Evolutionary conservation across 2,797 vertebrate species (phyloP), one percentile per base, ranked within the genome.

Genomic region (Malacoraja senta): DNA sequence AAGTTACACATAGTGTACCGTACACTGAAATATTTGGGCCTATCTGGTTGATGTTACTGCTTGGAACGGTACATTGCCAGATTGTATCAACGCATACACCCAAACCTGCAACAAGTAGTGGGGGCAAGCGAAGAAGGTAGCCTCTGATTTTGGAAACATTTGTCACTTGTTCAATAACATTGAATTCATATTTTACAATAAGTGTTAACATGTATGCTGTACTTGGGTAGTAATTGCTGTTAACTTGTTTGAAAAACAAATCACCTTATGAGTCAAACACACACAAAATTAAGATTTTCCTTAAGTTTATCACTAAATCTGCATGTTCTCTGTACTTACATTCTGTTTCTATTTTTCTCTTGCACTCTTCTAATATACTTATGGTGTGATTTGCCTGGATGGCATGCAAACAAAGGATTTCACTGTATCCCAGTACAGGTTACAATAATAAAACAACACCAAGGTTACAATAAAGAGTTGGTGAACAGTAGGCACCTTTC

Each of bases 61-160:
- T 99, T 94, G 99, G 98, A 94, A 99, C 98, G 74, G 99, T 99
- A 93, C 99, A 99, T 95, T 99, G 99, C 96, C 98, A 99, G 97
- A 99, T 99, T 93, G 99, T 99, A 94, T 99, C 99, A 94, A 99
- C 99, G 88, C 95, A 98, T 94, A 99, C 98, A 15, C 98, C 98
- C 15, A 99, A 99, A 94, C 97, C 98, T 1, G 93, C 96, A 93
- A 96, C 96, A 94, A 97, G 96, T 95, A 95, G 96, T 53, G 97
- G 98, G 86, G 98, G 97, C 86, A 99, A 98, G 97, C 98, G 99
- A 95, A 97, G 99, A 97, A 99, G 99, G 99, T 92, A 92, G 72
- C 24, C 38, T 76, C 24, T 53, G 0, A 4, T 92, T 91, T 76
- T 58, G 38, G 26, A 72, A 92, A 91, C 8, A 38, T 91, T 68